Evolutionary conservation across 2,113 vertebrate genomes (phyloP), one percentile per base, ranked within the genome.

Genomic region (Xiphophorus couchianus): DNA sequence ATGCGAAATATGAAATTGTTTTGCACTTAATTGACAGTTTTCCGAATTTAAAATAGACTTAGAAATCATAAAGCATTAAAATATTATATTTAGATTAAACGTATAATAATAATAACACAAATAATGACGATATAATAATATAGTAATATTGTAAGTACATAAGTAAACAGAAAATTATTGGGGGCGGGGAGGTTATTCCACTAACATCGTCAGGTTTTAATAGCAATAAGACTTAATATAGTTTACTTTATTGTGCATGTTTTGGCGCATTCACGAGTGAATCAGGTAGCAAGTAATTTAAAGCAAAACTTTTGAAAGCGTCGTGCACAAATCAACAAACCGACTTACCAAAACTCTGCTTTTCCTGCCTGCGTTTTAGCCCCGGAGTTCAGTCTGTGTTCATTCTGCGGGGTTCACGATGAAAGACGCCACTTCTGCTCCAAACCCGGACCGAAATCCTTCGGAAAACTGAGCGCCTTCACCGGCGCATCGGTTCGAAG

Each of bases 401-500:
- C 60, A 63, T 48, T 30, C 71, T 68, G 72, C 78, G 29, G 80
- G 66, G 44, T 58, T 84, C 73, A 15, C 66, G 71, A 35, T 29
- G 48, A 29, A 81, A 58, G 37, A 65, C 80, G 79, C 69, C 62
- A 75, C 72, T 33, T 63, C 76, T 62, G 67, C 2, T 74, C 83
- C 87, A 66, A n/a, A 78, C 69, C 35, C 27, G 61, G 31, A 58
- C 13, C 22, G 31, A 81, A 78, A 82, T 58, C 71, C 72, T 58
- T 25, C 14, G 22, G 64, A 17, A 31, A 28, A 69, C 62, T 1
- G 66, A 73, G 58, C 70, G 65, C 39, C 22, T 66, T 66, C 62
- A 33, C 74, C 3, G 33, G 29, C 17, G 44, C 39, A 30, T 76
- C 84, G 58, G 72, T 5, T 19, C 5, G 67, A 90, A 90, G 81